Percentiles rank a stretch among this genome's conserved stretches.
These are phyloP conservation scores for Cancer borealis DNA, from an alignment of 2,888 invertebrate genomes.

Conservation along the genomic window DNA sequence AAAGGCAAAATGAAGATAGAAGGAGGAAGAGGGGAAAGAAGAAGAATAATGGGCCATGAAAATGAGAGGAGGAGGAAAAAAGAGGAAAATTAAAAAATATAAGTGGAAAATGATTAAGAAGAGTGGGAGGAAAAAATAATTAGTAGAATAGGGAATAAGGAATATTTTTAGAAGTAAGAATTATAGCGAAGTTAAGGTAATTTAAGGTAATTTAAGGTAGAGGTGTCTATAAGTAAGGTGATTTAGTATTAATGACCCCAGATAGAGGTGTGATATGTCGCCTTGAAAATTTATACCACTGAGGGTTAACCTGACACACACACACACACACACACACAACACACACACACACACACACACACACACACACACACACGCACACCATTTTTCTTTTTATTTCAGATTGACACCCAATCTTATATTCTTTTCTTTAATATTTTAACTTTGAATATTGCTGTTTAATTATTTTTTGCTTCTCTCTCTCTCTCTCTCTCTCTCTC, in stretches of 20 bases:
- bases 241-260: not conserved
- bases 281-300: too few relatives aligned
- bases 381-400: not conserved
- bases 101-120: not conserved
- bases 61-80: slow-evolving; percentile 18
- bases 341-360: not conserved
- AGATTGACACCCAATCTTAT: slow-evolving; percentile 6
- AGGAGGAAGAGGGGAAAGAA: not conserved
- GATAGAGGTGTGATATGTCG: not conserved
- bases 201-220: not conserved
- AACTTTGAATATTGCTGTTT: not conserved
- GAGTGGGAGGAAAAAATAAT: not conserved
- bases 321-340: slow-evolving; percentile 14
- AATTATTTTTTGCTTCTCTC: not conserved
- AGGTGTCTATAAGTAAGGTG: not conserved
- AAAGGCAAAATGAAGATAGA: not conserved
- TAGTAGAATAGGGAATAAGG: not conserved
- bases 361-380: not conserved
- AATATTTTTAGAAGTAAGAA: not conserved
- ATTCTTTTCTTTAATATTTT: not conserved
- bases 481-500: slow-evolving; percentile 31
- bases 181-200: not conserved
- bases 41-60: slow-evolving; percentile 18
- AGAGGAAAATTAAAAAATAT: not conserved
- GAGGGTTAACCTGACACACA: not conserved